phyloP scores from a whole-genome alignment of 1,140 invertebrate species.

The Drosophila sp. region DNA sequence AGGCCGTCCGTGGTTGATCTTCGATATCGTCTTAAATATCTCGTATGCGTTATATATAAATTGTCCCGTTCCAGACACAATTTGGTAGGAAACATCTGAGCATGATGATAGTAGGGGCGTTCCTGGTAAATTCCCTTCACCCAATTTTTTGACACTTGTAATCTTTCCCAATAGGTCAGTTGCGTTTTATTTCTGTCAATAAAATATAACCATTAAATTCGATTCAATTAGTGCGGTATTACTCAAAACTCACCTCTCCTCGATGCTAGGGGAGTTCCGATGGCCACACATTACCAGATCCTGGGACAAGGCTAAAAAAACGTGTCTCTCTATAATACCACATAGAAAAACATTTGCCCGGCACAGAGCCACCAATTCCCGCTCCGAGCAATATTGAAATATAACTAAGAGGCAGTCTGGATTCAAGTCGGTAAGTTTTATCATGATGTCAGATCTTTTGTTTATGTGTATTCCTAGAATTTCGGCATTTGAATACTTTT shows the following conservation, averaged over 20 bases:
- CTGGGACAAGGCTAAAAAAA: conserved; percentile 49
- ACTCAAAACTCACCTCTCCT: conserved; percentile 44
- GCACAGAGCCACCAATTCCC: conserved; percentile 57
- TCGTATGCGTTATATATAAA: conserved; percentile 64
- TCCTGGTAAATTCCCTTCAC: conserved; percentile 63
- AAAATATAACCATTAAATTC: neutral
- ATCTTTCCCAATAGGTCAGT: conserved; percentile 57
- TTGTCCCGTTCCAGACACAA: conserved; percentile 60
- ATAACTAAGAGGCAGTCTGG: conserved; percentile 66
- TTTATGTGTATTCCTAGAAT: too few relatives aligned
- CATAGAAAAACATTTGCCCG: conserved; percentile 44
- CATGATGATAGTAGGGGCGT: conserved; percentile 68
- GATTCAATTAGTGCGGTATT: too few relatives aligned
- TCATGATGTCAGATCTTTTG: conserved; percentile 14
- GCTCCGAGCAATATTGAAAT: conserved; percentile 61
- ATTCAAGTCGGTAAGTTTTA: conserved; percentile 66
- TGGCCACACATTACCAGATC: conserved; percentile 75
- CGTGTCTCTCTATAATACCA: conserved; percentile 56
- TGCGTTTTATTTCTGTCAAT: conserved; percentile 42
- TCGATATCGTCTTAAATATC: conserved; percentile 66
- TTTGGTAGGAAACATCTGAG: conserved; percentile 71
- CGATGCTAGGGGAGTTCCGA: conserved; percentile 42
- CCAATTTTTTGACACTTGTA: conserved; percentile 71
- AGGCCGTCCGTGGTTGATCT: conserved; percentile 53
- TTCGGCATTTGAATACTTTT: too few relatives aligned